Evolutionary conservation across 2,797 vertebrate genomes (phyloP).

Genomic region (Ciconia nigra): DNA sequence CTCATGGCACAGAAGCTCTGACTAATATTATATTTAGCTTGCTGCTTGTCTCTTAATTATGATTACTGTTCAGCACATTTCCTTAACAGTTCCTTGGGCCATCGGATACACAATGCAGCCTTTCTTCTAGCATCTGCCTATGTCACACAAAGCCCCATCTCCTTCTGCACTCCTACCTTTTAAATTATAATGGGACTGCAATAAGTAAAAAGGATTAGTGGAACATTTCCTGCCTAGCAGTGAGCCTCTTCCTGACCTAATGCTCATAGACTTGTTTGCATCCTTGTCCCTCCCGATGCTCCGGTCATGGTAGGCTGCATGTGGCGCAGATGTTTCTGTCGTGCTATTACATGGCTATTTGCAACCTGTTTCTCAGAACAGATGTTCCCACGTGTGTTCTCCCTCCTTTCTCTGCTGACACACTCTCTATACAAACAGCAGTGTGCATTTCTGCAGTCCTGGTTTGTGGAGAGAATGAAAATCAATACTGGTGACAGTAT

Average conservation of each 20-base stretch:
- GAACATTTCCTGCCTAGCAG: neutral
- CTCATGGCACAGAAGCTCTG: neutral
- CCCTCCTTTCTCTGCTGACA: constrained; percentile 37
- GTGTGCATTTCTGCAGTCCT: constrained; percentile 28
- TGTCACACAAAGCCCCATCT: neutral
- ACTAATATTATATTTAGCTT: neutral
- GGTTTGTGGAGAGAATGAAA: constrained; percentile 54
- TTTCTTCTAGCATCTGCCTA: neutral
- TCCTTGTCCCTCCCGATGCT: neutral
- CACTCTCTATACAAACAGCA: constrained; percentile 65
- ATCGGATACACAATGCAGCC: neutral
- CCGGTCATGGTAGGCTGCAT: neutral
- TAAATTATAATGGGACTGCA: neutral
- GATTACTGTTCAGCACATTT: neutral
- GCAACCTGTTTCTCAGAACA: constrained; percentile 65
- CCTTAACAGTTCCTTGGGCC: neutral
- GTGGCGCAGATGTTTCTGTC: constrained; percentile 52
- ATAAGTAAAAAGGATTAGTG: neutral
- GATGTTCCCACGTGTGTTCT: constrained; percentile 49
- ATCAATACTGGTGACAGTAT: constrained; percentile 4
- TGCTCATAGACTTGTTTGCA: neutral
- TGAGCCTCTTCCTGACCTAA: neutral
- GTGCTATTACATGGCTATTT: constrained; percentile 37
- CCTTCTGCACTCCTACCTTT: neutral
- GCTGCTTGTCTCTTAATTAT: neutral